phyloP scores from a whole-genome alignment of 1,140 invertebrate genomes.

The Calliopsis andreniformis region DNA sequence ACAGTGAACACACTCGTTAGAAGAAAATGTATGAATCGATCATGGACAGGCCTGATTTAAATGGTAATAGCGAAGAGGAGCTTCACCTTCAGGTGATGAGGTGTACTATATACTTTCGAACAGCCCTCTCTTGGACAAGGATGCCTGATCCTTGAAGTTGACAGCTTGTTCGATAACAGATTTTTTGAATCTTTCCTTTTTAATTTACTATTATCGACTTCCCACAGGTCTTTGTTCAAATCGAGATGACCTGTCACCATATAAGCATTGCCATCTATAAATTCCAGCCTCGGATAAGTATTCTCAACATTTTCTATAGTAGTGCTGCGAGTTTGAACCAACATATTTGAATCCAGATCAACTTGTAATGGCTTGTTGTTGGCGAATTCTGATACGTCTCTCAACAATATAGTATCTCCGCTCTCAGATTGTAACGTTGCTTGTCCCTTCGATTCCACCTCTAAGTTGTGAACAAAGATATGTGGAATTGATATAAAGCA shows the following conservation, averaged over 20 bases:
- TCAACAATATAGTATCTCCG: constrained; percentile 67
- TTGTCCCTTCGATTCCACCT: constrained; percentile 55
- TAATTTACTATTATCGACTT: constrained; percentile 66
- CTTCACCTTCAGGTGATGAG: constrained; percentile 83
- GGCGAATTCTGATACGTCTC: constrained; percentile 64
- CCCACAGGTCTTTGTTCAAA: constrained; percentile 66
- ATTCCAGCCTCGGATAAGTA: constrained; percentile 67
- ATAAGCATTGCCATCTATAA: constrained; percentile 73
- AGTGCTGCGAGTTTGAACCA: constrained; percentile 55
- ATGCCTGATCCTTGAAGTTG: constrained; percentile 65
- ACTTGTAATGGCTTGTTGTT: constrained; percentile 70
- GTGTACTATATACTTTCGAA: constrained; percentile 82
- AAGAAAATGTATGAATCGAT: no score
- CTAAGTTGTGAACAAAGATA: constrained; percentile 39
- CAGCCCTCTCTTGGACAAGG: constrained; percentile 82
- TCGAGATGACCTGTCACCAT: constrained; percentile 69
- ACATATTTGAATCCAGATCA: constrained; percentile 64
- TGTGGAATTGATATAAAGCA: not conserved
- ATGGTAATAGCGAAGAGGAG: not conserved
- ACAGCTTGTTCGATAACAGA: constrained; percentile 65
- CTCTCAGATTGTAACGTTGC: constrained; percentile 59
- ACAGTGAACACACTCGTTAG: no score
- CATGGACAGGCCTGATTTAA: not conserved
- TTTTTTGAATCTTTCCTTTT: constrained; percentile 68
- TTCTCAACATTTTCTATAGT: constrained; percentile 58